These are phyloP conservation scores for Pogonocichla stellata DNA, from an alignment of 2,113 vertebrate species.

Conservation along the genomic window DNA sequence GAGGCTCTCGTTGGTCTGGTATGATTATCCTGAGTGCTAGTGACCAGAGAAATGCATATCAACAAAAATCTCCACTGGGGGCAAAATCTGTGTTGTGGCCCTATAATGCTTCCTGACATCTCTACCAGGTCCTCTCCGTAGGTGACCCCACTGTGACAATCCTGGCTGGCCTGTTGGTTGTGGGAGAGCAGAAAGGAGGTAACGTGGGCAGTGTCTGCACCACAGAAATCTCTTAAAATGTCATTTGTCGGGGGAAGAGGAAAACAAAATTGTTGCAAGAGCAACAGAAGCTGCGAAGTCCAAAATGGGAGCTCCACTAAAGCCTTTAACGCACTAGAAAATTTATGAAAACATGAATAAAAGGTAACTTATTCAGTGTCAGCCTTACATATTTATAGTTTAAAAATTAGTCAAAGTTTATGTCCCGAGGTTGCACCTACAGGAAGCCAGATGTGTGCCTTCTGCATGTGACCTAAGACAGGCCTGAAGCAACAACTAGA, in stretches of 20 bases:
- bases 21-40: background rate
- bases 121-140: background rate
- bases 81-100: background rate
- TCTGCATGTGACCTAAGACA: constrained; percentile 93
- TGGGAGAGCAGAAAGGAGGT: background rate
- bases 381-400: constrained; percentile 85
- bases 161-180: background rate
- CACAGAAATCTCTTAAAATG: background rate
- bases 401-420: constrained; percentile 84
- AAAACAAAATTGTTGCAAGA: background rate
- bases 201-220: background rate
- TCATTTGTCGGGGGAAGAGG: background rate
- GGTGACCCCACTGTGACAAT: background rate
- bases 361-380: constrained; percentile 81
- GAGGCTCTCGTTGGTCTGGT: background rate
- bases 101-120: constrained; percentile 3
- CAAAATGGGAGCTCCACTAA: constrained; percentile 30
- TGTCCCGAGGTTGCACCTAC: constrained; percentile 92
- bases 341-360: constrained; percentile 75
- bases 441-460: constrained; percentile 94
- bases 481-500: constrained; percentile 88
- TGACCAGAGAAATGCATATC: background rate
- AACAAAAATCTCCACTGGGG: background rate
- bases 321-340: constrained; percentile 30
- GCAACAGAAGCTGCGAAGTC: constrained; percentile 12